Percentiles rank a stretch among this genome's conserved stretches.
Evolutionary conservation across 2,888 invertebrate species (phyloP).

Genomic region (Eilema griseolum): DNA sequence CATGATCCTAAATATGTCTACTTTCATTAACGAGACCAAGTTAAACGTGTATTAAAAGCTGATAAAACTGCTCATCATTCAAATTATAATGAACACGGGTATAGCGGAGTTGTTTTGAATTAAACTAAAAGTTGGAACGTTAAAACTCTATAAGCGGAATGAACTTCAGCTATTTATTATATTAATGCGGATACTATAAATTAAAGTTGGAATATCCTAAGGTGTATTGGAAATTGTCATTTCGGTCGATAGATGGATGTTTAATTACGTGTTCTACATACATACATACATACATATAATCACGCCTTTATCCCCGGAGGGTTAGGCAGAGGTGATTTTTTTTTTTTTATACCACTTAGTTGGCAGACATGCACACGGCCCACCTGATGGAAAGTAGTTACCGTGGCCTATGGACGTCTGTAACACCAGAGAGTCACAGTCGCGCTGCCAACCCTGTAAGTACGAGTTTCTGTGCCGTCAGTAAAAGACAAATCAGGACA

Average conservation of each 20-base stretch:
- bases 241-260: neutral
- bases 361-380: no score
- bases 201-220: slow-evolving; percentile 32
- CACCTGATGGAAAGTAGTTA: no score
- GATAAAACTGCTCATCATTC: slow-evolving; percentile 37
- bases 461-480: no score
- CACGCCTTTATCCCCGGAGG: no score
- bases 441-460: no score
- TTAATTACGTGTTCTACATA: neutral
- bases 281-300: no score
- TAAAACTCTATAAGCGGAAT: slow-evolving; percentile 29
- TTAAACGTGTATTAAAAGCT: slow-evolving; percentile 12
- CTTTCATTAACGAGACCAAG: slow-evolving; percentile 1
- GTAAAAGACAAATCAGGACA: no score
- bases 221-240: slow-evolving; percentile 17
- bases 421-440: no score
- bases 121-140: slow-evolving; percentile 39
- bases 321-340: no score
- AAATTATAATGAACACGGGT: slow-evolving; percentile 31
- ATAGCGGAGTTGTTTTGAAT: slow-evolving; percentile 25
- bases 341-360: no score
- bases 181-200: slow-evolving; percentile 44
- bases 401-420: no score
- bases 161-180: slow-evolving; percentile 47
- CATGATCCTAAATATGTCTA: neutral